These are phyloP conservation scores for Cyaniris semiargus DNA, from an alignment of 2,888 invertebrate species.

Conservation along the genomic window DNA sequence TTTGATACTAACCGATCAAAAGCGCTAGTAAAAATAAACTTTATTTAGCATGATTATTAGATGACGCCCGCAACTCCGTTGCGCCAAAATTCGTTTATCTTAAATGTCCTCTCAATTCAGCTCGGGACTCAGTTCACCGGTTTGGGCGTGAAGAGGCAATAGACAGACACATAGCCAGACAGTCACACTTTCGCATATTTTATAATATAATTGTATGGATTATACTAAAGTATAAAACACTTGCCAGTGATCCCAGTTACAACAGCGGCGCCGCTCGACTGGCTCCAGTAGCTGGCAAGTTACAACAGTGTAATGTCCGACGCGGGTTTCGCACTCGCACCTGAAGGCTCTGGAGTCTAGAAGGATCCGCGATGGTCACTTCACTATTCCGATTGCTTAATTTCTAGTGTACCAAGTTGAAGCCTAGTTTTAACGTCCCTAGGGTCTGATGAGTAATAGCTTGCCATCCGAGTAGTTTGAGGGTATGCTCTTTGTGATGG, in stretches of 20 bases:
- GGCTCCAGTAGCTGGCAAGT: background rate
- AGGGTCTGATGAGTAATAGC: too few relatives aligned
- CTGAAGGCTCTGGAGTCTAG: background rate
- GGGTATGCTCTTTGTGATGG: too few relatives aligned
- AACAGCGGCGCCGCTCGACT: slow-evolving; percentile 4
- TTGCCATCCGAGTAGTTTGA: too few relatives aligned
- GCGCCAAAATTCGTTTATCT: background rate
- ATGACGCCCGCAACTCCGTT: too few relatives aligned
- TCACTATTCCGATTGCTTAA: background rate
- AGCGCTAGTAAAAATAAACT: too few relatives aligned
- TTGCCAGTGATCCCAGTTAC: background rate
- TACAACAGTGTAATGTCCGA: background rate
- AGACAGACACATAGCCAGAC: background rate
- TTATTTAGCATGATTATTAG: too few relatives aligned
- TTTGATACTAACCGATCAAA: too few relatives aligned
- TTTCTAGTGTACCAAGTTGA: too few relatives aligned
- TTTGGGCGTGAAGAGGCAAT: background rate
- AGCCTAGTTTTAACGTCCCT: background rate
- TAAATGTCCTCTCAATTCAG: too few relatives aligned
- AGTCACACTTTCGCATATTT: background rate
- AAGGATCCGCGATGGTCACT: background rate
- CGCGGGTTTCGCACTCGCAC: background rate
- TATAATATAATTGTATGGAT: too few relatives aligned
- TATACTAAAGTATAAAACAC: background rate
- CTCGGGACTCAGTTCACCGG: too few relatives aligned